Evolutionary conservation across 2,797 vertebrate genomes (phyloP), one percentile per base, ranked within the genome.

Genomic region (Enteromius afrohamiltoni): DNA sequence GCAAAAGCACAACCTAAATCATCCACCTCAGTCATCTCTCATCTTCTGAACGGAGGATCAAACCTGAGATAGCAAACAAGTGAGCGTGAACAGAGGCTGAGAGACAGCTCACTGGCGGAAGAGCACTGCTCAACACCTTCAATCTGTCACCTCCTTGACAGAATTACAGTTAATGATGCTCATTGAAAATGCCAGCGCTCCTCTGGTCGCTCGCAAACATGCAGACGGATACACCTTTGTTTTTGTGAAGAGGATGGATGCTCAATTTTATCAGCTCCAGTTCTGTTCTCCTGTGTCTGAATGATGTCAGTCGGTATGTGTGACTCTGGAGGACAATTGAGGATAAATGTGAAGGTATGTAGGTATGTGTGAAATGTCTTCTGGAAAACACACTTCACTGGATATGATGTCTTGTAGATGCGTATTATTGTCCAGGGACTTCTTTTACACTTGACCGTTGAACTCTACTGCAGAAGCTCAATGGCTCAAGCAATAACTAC

Each of bases 91-190:
- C 86, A 84, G 83, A 85, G 29, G 3, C 76, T 60, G 60, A 89
- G 85, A 86, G 92, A 93, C 92, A 92, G 91, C 90, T 90, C 88
- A 89, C 88, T 91, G 91, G 84, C 84, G 80, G 83, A 91, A 90
- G 90, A 93, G 92, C 90, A 90, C 89, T 91, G 90, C 87, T 81
- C 83, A 88, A 88, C 89, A 84, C 86, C 89, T 90, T 87, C 80
- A 89, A 87, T 87, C 83, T 89, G 88, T 90, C 88, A 91, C 86
- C 68, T 78, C 92, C 87, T 88, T 93, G 94, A 93, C 93, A 92
- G 92, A 90, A 91, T 92, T 91, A 94, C 83, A 90, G 90, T 90
- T 92, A 91, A 92, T 91, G 90, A 93, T 91, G 91, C 90, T 92
- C 91, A 90, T 82, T 89, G 88, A 88, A 85, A 90, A 85, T 90